These are phyloP conservation scores for Thereuonema tuberculata DNA, from an alignment of 1,140 invertebrate genomes.

Conservation along the genomic window DNA sequence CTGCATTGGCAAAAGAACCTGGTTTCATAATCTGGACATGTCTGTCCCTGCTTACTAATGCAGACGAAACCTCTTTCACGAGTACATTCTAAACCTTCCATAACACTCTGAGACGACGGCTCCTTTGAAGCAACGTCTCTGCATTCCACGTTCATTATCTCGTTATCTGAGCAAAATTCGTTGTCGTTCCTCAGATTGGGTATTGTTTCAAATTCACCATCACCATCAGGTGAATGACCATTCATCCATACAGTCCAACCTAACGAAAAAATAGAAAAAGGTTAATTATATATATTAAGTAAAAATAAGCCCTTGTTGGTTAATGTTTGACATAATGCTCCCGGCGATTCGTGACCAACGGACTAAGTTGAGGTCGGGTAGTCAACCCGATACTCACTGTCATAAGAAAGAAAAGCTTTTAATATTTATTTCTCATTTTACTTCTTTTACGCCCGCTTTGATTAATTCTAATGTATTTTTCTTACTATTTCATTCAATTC, in stretches of 20 bases:
- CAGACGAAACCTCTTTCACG: slow-evolving; percentile 15
- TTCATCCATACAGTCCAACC: slow-evolving; percentile 35
- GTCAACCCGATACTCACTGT: too few relatives aligned
- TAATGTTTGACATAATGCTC: too few relatives aligned
- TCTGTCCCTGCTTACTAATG: not conserved
- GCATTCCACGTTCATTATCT: slow-evolving; percentile 26
- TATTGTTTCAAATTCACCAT: slow-evolving; percentile 29
- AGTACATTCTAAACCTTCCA: slow-evolving; percentile 16
- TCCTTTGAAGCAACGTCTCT: slow-evolving; percentile 20
- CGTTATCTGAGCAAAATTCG: slow-evolving; percentile 21
- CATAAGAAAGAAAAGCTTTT: too few relatives aligned
- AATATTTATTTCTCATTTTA: too few relatives aligned
- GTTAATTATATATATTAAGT: not conserved
- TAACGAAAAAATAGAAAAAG: not conserved
- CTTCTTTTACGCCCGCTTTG: too few relatives aligned
- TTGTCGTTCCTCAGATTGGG: slow-evolving; percentile 24
- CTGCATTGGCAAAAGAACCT: slow-evolving; percentile 32
- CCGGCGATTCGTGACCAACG: too few relatives aligned
- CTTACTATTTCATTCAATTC: too few relatives aligned
- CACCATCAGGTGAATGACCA: slow-evolving; percentile 22
- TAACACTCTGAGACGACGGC: too few relatives aligned
- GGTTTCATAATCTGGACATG: slow-evolving; percentile 34
- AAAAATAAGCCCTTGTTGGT: too few relatives aligned
- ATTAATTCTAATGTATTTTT: too few relatives aligned
- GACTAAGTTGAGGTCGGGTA: too few relatives aligned